Base-by-base conservation (phyloP, 2,113 vertebrate genomes). In the Apistogramma diplotaenia region DNA sequence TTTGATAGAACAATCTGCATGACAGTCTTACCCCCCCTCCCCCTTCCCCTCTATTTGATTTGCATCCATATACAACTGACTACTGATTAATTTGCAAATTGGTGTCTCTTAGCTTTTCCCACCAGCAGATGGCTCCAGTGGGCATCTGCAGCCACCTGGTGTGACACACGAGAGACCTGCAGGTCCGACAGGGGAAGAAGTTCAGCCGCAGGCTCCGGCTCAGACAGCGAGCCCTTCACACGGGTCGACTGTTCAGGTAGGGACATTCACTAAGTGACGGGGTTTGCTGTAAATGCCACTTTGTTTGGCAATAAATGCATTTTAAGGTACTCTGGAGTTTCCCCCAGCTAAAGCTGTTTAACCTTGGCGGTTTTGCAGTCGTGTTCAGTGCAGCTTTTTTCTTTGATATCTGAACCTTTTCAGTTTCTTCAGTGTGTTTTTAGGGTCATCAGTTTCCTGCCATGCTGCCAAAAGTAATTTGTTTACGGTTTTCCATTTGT, bases 181-280 rank as follows among this genome's bases (percentile, higher is more conserved):
- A 95, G 96, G 94, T 95, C 96, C 96, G 70, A 79, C 95, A 78
- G 93, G 94, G 62, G 96, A 95, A 54, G 96, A 95, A 8, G 84
- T 35, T 31, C 88, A 94, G 74, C 85, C 91, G 19, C 95, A 95
- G 89, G 78, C 78, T 61, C 78, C 89, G 0, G 6, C 86, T 85
- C 95, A 89, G 13, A 75, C 91, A 56, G 93, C 93, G 76, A 96
- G 94, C 87, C 94, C 96, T 40, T 95, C 94, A 80, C 89, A 92
- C 21, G 83, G 12, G 29, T 46, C 94, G 19, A n/a, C 95, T 72
- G 89, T 91, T 79, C 94, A 96, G 35, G 88, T 92, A 85, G 87
- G 15, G 10, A 19, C 25, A 5, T 11, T 49, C 10, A 35, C 33
- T 9, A 35, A 11, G 4, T 40, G 37, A 40, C 37, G 4, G 37